phyloP scores from a whole-genome alignment of 2,797 vertebrate species.

The Salarias fasciatus region DNA sequence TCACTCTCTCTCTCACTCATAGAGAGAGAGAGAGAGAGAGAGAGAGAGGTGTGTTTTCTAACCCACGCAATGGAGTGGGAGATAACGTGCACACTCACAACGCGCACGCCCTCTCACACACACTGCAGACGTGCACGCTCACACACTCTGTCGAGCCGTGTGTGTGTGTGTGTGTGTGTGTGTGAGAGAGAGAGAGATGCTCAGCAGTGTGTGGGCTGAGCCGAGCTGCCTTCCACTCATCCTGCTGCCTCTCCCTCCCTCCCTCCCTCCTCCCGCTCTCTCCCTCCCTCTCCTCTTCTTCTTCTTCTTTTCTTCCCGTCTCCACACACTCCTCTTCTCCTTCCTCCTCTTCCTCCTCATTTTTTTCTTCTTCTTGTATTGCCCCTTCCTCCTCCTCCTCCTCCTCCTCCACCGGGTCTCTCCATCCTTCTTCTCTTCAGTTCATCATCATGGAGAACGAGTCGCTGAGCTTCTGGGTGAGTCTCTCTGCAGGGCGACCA shows the following conservation, averaged over 20 bases:
- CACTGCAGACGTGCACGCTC: neutral
- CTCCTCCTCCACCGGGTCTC: constrained; percentile 6
- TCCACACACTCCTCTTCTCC: constrained; percentile 8
- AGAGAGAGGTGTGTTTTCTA: constrained; percentile 76
- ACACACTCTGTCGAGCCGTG: constrained; percentile 21
- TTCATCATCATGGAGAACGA: constrained; percentile 73
- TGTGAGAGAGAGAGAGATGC: constrained; percentile 67
- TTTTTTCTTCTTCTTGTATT: constrained; percentile 35
- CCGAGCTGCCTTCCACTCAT: constrained; percentile 76
- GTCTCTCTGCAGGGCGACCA: constrained; percentile 52
- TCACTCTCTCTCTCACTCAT: no score
- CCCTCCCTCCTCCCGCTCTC: no score
- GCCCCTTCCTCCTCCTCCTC: constrained; percentile 16
- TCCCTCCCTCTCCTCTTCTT: constrained; percentile 42
- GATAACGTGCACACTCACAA: constrained; percentile 59
- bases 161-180: constrained; percentile 64
- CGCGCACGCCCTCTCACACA: constrained; percentile 29
- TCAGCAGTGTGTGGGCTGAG: constrained; percentile 78
- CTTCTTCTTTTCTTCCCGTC: constrained; percentile 10
- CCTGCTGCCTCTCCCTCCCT: constrained; percentile 60
- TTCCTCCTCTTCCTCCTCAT: constrained; percentile 13
- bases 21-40: constrained; percentile 21
- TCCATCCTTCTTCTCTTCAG: constrained; percentile 57
- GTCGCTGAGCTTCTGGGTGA: constrained; percentile 73
- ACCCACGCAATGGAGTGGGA: constrained; percentile 81